Conservation (phyloP, 2,113 vertebrate species). For the Carettochelys insculpta region DNA sequence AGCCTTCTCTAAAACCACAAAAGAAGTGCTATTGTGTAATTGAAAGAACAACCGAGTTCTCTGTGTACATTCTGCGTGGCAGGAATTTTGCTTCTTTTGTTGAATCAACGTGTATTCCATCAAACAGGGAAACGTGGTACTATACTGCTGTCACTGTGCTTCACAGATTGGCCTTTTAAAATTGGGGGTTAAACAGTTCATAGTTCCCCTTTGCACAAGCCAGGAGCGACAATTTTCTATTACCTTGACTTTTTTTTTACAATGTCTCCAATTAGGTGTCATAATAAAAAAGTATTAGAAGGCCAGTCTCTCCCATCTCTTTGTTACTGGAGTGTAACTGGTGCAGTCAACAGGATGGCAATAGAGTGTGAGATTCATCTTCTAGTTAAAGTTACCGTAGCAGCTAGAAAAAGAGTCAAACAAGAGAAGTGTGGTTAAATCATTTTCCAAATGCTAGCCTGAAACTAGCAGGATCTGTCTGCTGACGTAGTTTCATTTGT, state of each 20-base stretch:
- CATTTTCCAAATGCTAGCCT: neutral
- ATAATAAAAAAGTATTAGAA: neutral
- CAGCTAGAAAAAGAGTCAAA: neutral
- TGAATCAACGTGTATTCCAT: neutral
- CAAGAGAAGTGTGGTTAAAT: neutral
- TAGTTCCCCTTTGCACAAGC: neutral
- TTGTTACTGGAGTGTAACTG: fast-evolving
- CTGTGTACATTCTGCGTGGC: neutral
- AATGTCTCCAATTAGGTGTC: neutral
- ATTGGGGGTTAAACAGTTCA: neutral
- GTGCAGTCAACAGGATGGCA: neutral
- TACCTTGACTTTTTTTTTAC: neutral
- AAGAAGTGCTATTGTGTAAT: neutral
- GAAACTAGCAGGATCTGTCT: neutral
- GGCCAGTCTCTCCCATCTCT: neutral
- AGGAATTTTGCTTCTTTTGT: neutral
- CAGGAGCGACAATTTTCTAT: neutral
- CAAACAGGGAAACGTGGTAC: neutral
- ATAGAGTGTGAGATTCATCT: neutral
- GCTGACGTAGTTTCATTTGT: neutral
- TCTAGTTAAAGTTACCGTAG: neutral
- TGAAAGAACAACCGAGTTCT: neutral
- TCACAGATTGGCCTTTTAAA: neutral
- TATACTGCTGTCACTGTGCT: neutral
- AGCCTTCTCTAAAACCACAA: neutral